phyloP scores from a whole-genome alignment of 92 coral and sea anemone genomes.

The Isaurus tuberculatus region DNA sequence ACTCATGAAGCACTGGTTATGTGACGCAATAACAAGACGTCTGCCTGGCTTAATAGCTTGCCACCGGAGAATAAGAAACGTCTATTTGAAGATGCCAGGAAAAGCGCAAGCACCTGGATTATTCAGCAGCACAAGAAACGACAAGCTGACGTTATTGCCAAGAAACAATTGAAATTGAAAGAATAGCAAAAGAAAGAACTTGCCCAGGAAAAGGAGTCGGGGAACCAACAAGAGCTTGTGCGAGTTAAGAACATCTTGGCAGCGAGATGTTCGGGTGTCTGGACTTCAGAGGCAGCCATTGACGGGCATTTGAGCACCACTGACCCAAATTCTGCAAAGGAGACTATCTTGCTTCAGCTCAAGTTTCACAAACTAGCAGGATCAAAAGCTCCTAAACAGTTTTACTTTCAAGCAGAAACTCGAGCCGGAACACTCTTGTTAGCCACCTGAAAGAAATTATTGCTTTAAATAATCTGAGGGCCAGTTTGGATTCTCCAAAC shows the following conservation, averaged over 20 bases:
- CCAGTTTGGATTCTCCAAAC: background rate
- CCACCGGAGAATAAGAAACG: background rate
- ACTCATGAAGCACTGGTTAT: background rate
- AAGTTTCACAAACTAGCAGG: slow-evolving; percentile 7
- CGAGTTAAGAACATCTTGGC: background rate
- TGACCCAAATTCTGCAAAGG: background rate
- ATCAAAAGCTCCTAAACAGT: background rate
- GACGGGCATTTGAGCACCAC: no score
- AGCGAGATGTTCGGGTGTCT: background rate
- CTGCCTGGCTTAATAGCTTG: background rate
- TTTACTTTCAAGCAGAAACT: background rate
- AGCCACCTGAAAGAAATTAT: background rate
- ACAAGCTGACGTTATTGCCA: background rate
- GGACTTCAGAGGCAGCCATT: slow-evolving; percentile 5
- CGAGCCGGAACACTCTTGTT: background rate
- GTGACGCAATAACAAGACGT: background rate
- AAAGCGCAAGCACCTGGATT: background rate
- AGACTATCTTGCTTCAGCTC: background rate
- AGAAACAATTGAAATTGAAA: background rate
- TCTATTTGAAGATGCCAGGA: background rate
- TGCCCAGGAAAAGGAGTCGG: background rate
- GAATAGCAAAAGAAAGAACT: background rate
- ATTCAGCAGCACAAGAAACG: background rate
- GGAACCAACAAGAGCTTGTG: background rate
- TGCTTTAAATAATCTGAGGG: background rate